Evolutionary conservation across 1,140 invertebrate species (phyloP), one percentile per base, ranked within the genome.

Genomic region (Cotesia typhae): DNA sequence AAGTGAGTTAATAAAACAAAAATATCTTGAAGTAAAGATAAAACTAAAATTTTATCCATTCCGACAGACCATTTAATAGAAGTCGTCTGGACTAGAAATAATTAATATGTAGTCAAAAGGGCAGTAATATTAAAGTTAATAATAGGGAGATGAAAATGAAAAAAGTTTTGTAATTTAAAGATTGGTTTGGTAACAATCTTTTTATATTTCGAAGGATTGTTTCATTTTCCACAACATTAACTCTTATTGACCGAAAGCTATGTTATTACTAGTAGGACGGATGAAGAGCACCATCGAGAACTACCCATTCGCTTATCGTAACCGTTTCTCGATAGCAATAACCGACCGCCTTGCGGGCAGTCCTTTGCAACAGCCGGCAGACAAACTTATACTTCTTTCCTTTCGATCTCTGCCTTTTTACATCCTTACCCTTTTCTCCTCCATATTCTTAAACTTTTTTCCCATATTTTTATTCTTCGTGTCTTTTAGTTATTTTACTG

Each of bases 241-340:
- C 37, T 36, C 63, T 65, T 51, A 59, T 20, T 51, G 37, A 65
- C 38, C 36, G 38, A 28, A 65, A n/a, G 38, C 14, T 37, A 37
- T 65, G 41, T 65, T 65, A 65, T 65, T 41, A 37, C 63, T 47
- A 2, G 36, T 51, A 65, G 12, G 60, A 38, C 37, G 28, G 63
- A 65, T 65, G 63, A 65, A 59, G 63, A 65, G 63, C 36, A 65
- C 38, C 63, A 65, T 51, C 63, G 38, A 51, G 67, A 69, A 70
- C 72, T 53, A 65, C 67, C 72, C 67, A 74, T 74, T 70, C 72
- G 63, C 72, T 74, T 70, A 20, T 52, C 59, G 65, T 74, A 75
- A 77, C 76, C 63, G 71, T 80, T 81, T 81, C 81, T 81, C 81
- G 81, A 82, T 79, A 79, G 71, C 79, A 82, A 83, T 81, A 82